Conservation (phyloP, 2,113 vertebrate genomes). For the Plecturocebus donacophilus region DNA sequence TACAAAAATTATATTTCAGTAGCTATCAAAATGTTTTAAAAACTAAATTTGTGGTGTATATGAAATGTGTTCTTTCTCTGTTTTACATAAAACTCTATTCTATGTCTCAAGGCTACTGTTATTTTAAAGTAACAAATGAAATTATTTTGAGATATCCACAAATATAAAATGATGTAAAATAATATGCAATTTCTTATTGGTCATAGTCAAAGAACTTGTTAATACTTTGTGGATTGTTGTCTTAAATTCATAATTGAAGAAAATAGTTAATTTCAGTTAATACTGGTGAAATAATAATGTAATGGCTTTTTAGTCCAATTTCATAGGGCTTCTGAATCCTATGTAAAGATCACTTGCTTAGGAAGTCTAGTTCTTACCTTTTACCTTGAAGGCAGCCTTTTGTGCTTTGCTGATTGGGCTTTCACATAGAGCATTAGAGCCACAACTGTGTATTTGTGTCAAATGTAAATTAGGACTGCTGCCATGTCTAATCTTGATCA, state of each 20-base stretch:
- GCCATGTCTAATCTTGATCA: not conserved
- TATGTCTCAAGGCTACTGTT: not conserved
- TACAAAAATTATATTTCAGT: not conserved
- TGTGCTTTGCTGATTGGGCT: not conserved
- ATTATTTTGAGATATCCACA: constrained; percentile 12
- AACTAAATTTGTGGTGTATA: not conserved
- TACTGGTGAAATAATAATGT: constrained; percentile 20
- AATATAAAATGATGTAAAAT: not conserved
- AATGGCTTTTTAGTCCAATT: constrained; percentile 15
- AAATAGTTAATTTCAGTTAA: constrained; percentile 24
- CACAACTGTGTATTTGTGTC: not conserved
- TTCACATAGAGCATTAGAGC: not conserved
- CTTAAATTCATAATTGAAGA: not conserved
- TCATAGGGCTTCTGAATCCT: not conserved
- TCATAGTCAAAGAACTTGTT: not conserved
- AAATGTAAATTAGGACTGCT: not conserved
- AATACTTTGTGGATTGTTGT: not conserved
- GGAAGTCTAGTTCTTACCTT: not conserved
- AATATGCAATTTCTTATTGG: not conserved
- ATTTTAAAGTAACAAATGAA: not conserved
- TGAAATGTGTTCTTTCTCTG: not conserved
- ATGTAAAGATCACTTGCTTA: not conserved
- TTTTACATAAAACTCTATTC: not conserved
- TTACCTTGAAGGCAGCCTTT: not conserved
- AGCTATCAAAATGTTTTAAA: not conserved